Conservation (phyloP, 2,797 vertebrate genomes). For the Sebastiscus tertius region DNA sequence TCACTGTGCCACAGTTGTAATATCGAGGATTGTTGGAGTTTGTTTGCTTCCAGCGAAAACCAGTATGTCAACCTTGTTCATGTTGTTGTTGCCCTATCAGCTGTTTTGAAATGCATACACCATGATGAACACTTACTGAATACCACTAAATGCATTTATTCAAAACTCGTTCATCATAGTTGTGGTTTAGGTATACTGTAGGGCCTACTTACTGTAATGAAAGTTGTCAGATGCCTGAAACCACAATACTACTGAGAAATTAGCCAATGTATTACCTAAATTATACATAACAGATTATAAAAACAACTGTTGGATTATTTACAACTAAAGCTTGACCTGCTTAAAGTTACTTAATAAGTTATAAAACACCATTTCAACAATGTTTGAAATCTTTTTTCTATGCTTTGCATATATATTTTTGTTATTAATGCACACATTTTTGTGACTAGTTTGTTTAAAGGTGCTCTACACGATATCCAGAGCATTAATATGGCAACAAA, state of each 20-base stretch:
- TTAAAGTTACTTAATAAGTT: neutral
- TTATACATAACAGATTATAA: neutral
- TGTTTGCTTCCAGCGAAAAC: conserved; percentile 51
- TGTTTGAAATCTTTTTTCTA: neutral
- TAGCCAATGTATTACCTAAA: neutral
- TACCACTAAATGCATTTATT: neutral
- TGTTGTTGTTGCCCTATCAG: conserved; percentile 25
- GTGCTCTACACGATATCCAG: too few species aligned
- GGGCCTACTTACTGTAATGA: neutral
- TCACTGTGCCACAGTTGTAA: conserved; percentile 31
- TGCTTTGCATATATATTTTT: neutral
- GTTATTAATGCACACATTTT: neutral
- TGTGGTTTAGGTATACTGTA: neutral
- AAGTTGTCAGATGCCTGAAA: neutral
- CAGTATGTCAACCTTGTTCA: conserved; percentile 8
- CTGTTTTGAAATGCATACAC: conserved; percentile 1
- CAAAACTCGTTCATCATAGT: neutral
- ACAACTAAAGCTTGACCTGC: neutral
- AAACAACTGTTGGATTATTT: neutral
- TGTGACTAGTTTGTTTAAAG: too few species aligned
- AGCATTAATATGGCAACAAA: too few species aligned
- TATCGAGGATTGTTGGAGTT: conserved; percentile 39
- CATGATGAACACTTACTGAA: neutral
- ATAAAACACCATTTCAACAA: neutral
- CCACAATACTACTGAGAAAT: neutral